Evolutionary conservation across 1,140 invertebrate genomes (phyloP), one percentile per base, ranked within the genome.

Genomic region (Magallana angulata): DNA sequence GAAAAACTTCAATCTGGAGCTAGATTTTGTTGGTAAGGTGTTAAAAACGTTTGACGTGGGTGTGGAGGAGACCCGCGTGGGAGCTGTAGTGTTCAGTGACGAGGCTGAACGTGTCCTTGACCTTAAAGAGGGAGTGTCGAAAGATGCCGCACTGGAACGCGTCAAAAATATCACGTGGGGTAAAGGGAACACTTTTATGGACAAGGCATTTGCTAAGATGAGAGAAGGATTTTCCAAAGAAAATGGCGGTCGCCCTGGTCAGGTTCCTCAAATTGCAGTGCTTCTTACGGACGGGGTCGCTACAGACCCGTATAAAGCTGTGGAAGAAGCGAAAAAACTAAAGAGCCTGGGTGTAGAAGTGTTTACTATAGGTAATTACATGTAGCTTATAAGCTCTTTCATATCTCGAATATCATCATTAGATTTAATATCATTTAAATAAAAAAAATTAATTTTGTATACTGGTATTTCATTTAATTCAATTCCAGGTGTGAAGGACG

Each of bases 201-300:
- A 76, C 24, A 76, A 30, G 14, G 85, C 85, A 11, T 82, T 86
- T 48, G 24, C 48, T 8, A 86, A 60, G 76, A 82, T 82, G 18
- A 16, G 58, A 24, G 68, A 76, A 36, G 68, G 68, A 11, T 76
- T 76, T 30, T 76, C 68, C 2, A 76, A 76, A 76, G 68, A 76
- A 76, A 24, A 58, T 24, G 85, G 85, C 8, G 85, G 56, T 12
- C 76, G 85, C n/a, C 57, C n/a, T 8, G 58, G 58, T 24, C 68
- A 76, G 24, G 85, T 82, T 30, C 85, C 85, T 18, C 82, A 88
- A 24, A 88, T 88, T 18, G 86, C 62, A 8, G 64, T 87, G 58
- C 16, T 87, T 8, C 18, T 87, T 16, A 87, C 86, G n/a, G 86
- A 87, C 59, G 86, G 86, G 14, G 62, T 83, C 5, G 82, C 86